Evolutionary conservation across 1,140 invertebrate species (phyloP), one percentile per base, ranked within the genome.

Genomic region (Hylaeus anthracinus): DNA sequence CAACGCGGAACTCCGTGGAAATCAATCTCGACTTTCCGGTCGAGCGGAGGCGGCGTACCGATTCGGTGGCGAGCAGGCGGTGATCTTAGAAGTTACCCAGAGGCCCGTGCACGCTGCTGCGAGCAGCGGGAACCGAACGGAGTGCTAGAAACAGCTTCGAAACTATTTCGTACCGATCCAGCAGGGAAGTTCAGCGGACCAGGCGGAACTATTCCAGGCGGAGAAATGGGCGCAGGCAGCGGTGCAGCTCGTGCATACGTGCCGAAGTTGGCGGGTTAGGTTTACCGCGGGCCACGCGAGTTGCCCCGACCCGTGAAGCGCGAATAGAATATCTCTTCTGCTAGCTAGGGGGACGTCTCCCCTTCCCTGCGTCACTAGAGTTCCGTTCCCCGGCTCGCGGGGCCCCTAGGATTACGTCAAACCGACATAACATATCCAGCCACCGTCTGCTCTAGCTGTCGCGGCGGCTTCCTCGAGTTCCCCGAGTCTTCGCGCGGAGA

Each of bases 151-250:
- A 88, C 86, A 86, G 79, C 85, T 73, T 65, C 60, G 79, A 89
- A 92, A 92, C 90, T 91, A 91, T 91, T 86, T 88, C 86, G 82
- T 75, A 85, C 83, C 86, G 87, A 85, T 90, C 83, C 60, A 74
- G 51, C 6, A 78, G 26, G 66, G 64, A 77, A 86, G 76, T 86
- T 86, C 63, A 15, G 39, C 56, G 61, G 51, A 58, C 48, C 51
- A 10, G 9, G 65, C 55, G 70, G 76, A 91, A 91, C 90, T 92
- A 91, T 92, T 91, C 88, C 81, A 74, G 66, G 61, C 82, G 70
- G 15, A 82, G 84, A 83, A 84, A 83, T 85, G 83, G 67, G 55
- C 77, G 76, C 55, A 64, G 70, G 26, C n/a, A 74, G 26, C 58
- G 58, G 61, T 64, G 61, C 39, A 43, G 39, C 12, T 26, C 26